Percentiles rank a stretch among this genome's conserved stretches.
These are phyloP conservation scores for Luidia sarsii DNA, from an alignment of 53 echinoderm and acorn worm genomes.

Conservation along the genomic window DNA sequence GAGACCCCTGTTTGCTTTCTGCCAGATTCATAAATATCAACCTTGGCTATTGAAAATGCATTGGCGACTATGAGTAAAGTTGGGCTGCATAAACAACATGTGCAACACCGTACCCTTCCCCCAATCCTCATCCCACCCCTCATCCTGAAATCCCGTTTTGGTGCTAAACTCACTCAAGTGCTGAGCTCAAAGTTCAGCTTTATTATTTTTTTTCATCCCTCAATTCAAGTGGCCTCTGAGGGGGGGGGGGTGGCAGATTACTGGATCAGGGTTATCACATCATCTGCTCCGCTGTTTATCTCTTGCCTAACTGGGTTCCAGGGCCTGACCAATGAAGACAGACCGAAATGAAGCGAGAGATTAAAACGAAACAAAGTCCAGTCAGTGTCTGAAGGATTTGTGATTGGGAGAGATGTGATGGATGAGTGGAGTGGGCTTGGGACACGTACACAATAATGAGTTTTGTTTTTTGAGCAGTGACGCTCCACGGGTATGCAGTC, in stretches of 20 bases:
- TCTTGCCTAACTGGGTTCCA: too few relatives aligned
- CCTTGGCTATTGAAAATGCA: background rate
- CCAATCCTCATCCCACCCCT: background rate
- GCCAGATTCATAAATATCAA: constrained; percentile 45
- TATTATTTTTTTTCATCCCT: background rate
- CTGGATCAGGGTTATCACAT: too few relatives aligned
- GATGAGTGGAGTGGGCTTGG: too few relatives aligned
- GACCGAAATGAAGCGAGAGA: background rate
- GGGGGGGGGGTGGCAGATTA: background rate
- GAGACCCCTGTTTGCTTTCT: constrained; percentile 29
- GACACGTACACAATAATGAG: too few relatives aligned
- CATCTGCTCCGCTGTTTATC: too few relatives aligned
- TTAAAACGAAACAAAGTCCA: constrained; percentile 31
- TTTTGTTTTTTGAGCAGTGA: too few relatives aligned
- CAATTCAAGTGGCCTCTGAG: background rate
- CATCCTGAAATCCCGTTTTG: background rate
- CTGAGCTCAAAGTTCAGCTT: constrained; percentile 19
- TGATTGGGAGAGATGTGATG: background rate
- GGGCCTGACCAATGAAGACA: too few relatives aligned
- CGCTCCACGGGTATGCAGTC: too few relatives aligned
- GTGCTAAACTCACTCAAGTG: constrained; percentile 8
- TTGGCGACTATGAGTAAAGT: too few relatives aligned
- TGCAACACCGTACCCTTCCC: background rate
- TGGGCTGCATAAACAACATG: background rate
- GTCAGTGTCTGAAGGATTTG: constrained; percentile 15